These are phyloP conservation scores for Toxonevra muliebris DNA, from an alignment of 2,888 invertebrate species.

Conservation along the genomic window DNA sequence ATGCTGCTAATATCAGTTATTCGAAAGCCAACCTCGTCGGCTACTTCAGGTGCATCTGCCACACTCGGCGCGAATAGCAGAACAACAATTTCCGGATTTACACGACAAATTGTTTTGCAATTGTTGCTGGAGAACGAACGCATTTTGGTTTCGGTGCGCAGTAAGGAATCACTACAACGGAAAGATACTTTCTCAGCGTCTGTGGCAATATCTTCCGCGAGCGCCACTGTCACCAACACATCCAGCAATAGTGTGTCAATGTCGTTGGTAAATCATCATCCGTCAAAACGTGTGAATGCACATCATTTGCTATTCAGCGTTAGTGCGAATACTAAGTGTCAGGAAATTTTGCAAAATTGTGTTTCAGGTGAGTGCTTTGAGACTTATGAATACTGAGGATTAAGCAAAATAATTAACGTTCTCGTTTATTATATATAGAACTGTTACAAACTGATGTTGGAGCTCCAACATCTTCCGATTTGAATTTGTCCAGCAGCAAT, in stretches of 20 bases:
- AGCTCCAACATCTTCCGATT: conserved; percentile 35
- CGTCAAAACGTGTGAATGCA: conserved; percentile 77
- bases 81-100: conserved; percentile 80
- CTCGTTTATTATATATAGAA: too few species aligned
- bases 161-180: conserved; percentile 59
- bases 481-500: conserved; percentile 45
- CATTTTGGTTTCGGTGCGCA: conserved; percentile 77
- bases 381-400: background rate
- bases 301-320: conserved; percentile 77
- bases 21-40: conserved; percentile 42
- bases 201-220: conserved; percentile 43
- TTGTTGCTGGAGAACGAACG: conserved; percentile 87
- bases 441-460: too few species aligned
- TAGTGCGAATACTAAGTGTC: conserved; percentile 79
- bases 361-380: conserved; percentile 60
- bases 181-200: conserved; percentile 52
- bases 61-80: conserved; percentile 23
- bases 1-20: conserved; percentile 71
- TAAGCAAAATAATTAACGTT: background rate
- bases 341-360: conserved; percentile 76
- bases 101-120: conserved; percentile 85
- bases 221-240: conserved; percentile 37
- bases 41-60: conserved; percentile 25
- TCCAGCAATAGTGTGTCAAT: conserved; percentile 49
- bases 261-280: conserved; percentile 68